Evolutionary conservation across 2,888 invertebrate species (phyloP), one percentile per base, ranked within the genome.

Genomic region (Linyphia triangularis): DNA sequence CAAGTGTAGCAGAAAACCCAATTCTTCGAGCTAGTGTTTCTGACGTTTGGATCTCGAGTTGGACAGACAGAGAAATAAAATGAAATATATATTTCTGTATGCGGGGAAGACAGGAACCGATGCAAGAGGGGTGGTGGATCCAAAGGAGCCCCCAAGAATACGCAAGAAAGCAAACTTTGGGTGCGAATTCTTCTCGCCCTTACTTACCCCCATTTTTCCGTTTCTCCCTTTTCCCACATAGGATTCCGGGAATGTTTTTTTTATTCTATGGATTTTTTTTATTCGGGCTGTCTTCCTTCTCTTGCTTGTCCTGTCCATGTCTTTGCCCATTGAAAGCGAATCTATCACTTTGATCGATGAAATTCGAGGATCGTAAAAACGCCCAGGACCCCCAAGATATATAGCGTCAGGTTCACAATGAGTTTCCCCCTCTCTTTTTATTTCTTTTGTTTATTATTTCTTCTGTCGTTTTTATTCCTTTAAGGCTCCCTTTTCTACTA

Each of bases 271-370:
- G 51, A 26, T 67, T 40, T 63, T 72, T 63, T 72, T 72, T 26
- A 10, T 37, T 33, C 40, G 51, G 51, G 26, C 75, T 51, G 61
- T 73, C 72, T 63, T 33, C 51, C 26, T 67, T 73, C 72, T 40
- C 40, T 19, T 43, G 51, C 84, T 51, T 84, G 84, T 84, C 84
- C 84, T 84, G 75, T 75, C 75, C 84, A 67, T 84, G 84, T 84
- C 84, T 65, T 57, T 73, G 63, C 75, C 75, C 84, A 84, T 84
- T 75, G 73, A 84, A 84, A 84, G 84, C 51, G 84, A 84, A 84
- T 84, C 84, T 75, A 73, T 84, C 84, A 84, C 57, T 67, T 84
- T 84, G 84, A 84, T 84, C 73, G 84, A 84, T 84, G 84, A 75
- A 84, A 84, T 67, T 67, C 75, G 63, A 75, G 51, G 51, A 75